Evolutionary conservation across 2,888 invertebrate species (phyloP).

Genomic region (Eupithecia inturbata): DNA sequence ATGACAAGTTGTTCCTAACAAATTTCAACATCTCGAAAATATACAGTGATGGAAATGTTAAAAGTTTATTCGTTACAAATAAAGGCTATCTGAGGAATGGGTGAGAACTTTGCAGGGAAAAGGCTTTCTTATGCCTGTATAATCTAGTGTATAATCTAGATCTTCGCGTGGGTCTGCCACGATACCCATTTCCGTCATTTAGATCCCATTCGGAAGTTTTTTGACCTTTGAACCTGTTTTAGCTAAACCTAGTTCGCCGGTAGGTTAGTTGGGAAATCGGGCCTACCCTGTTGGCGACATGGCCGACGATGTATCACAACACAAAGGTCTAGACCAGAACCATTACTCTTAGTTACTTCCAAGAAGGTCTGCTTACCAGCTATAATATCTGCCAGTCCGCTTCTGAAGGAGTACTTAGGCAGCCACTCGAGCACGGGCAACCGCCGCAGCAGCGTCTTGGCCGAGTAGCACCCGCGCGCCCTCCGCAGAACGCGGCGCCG

Average conservation of each 20-base stretch:
- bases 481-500: slow-evolving; percentile 64
- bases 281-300: too few relatives aligned
- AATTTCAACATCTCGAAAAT: too few relatives aligned
- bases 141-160: too few relatives aligned
- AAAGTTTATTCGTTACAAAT: too few relatives aligned
- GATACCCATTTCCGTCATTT: background rate
- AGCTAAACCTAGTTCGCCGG: too few relatives aligned
- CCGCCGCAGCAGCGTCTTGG: slow-evolving; percentile 85
- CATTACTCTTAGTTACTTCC: too few relatives aligned
- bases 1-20: too few relatives aligned
- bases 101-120: background rate
- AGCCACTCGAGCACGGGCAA: slow-evolving; percentile 88
- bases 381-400: slow-evolving; percentile 89
- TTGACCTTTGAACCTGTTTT: background rate
- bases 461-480: slow-evolving; percentile 82
- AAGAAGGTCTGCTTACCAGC: slow-evolving; percentile 81
- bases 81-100: background rate
- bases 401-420: slow-evolving; percentile 86
- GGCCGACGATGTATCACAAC: too few relatives aligned
- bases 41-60: too few relatives aligned
- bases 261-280: too few relatives aligned
- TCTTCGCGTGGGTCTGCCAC: background rate
- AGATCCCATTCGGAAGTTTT: background rate
- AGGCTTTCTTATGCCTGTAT: background rate
- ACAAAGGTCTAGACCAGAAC: too few relatives aligned